Percentiles rank a stretch among this genome's conserved stretches.
phyloP scores from a whole-genome alignment of 2,888 invertebrate species.

The Mactromeris polynyma region DNA sequence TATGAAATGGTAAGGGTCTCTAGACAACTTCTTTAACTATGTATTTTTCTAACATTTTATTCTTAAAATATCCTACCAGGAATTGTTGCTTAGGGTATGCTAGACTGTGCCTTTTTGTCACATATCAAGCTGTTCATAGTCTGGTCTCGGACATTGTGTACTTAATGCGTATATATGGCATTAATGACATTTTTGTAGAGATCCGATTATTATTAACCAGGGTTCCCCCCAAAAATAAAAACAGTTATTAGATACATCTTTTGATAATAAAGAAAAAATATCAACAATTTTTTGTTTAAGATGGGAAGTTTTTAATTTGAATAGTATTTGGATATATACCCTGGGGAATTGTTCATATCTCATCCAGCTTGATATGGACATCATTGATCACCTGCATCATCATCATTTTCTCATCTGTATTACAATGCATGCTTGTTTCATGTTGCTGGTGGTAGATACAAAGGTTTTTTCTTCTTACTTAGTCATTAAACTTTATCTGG shows the following conservation, averaged over 20 bases:
- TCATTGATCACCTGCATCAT: background rate
- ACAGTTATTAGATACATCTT: background rate
- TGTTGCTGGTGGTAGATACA: conserved; percentile 11
- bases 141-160: no score
- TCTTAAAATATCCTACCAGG: no score
- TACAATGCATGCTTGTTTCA: background rate
- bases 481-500: no score
- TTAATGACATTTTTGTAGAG: no score
- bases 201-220: no score
- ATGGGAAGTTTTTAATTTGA: no score
- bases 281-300: background rate
- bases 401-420: background rate
- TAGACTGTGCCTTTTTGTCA: background rate
- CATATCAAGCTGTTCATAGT: background rate
- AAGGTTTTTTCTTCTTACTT: background rate
- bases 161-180: no score
- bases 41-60: no score
- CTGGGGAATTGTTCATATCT: background rate
- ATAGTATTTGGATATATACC: background rate
- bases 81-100: background rate
- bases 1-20: no score
- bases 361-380: background rate
- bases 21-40: no score
- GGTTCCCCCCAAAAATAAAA: no score
- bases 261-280: background rate